These are phyloP conservation scores for Eulemur coronatus DNA, from an alignment of 2,797 vertebrate species.

Conservation along the genomic window DNA sequence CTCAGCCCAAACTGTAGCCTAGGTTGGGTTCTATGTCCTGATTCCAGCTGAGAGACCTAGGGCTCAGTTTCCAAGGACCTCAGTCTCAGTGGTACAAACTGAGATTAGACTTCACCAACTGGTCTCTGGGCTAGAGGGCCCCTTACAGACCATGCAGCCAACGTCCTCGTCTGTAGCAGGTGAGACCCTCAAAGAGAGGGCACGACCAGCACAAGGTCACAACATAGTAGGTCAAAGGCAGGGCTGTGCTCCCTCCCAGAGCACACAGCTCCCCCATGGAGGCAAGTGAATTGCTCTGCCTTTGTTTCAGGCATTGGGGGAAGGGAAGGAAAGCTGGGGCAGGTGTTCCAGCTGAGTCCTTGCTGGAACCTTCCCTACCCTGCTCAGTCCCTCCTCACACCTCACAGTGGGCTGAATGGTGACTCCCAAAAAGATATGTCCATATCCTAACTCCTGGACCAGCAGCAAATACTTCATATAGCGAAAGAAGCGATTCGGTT, in stretches of 20 bases:
- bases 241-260: not conserved
- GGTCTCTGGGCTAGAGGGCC: not conserved
- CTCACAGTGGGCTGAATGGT: not conserved
- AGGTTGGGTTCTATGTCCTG: not conserved
- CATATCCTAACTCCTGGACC: not conserved
- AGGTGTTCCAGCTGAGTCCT: not conserved
- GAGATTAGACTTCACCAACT: not conserved
- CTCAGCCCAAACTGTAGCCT: not conserved
- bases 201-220: not conserved
- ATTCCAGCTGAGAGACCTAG: not conserved
- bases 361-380: not conserved
- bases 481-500: not conserved
- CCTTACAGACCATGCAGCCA: not conserved
- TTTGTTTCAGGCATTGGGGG: not conserved
- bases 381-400: not conserved
- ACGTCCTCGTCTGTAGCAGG: not conserved
- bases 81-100: not conserved
- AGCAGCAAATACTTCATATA: accelerated
- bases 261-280: accelerated
- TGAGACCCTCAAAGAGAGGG: not conserved
- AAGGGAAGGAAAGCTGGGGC: not conserved
- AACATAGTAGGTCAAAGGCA: not conserved
- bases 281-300: accelerated
- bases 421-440: not conserved
- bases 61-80: not conserved